Percentiles rank a stretch among this genome's conserved stretches.
Evolutionary conservation across 1,140 invertebrate species (phyloP).

Genomic region (Drosophila ogumai): DNA sequence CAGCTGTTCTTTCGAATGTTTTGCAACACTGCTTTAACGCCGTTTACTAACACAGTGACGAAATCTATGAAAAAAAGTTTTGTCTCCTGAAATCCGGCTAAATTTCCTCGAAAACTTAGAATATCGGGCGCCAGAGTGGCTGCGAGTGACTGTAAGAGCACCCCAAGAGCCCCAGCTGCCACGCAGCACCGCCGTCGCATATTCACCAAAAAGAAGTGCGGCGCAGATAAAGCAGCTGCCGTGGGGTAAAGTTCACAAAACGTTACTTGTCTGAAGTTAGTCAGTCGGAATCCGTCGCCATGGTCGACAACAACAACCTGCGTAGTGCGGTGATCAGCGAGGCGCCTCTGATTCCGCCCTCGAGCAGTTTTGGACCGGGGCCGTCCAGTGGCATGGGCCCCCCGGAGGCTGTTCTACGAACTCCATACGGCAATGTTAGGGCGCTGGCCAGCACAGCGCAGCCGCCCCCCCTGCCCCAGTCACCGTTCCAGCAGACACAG

Average conservation of each 20-base stretch:
- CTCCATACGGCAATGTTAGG: conserved; percentile 76
- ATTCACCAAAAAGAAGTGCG: background rate
- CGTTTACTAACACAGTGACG: conserved; percentile 7
- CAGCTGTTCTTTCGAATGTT: conserved; percentile 2
- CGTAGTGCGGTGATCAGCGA: conserved; percentile 74
- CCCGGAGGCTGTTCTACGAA: conserved; percentile 54
- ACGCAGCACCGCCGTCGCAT: background rate
- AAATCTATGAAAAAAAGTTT: conserved; percentile 1
- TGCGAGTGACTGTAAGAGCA: background rate
- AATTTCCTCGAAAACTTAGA: background rate
- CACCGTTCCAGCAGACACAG: conserved; percentile 60
- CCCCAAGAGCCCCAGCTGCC: background rate
- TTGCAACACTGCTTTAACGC: background rate
- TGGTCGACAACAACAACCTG: conserved; percentile 73
- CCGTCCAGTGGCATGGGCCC: conserved; percentile 27
- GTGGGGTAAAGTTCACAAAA: conserved; percentile 68
- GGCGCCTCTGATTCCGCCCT: conserved; percentile 58
- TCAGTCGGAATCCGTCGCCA: conserved; percentile 37
- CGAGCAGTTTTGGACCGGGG: conserved; percentile 22
- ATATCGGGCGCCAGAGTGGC: no score
- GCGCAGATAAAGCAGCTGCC: conserved; percentile 12
- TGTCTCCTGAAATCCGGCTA: background rate
- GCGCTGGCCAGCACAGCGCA: conserved; percentile 55
- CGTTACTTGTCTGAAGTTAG: conserved; percentile 34
- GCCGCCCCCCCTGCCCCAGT: conserved; percentile 72